Conservation (phyloP, 2,888 invertebrate species). For the Tridacna crocea region DNA sequence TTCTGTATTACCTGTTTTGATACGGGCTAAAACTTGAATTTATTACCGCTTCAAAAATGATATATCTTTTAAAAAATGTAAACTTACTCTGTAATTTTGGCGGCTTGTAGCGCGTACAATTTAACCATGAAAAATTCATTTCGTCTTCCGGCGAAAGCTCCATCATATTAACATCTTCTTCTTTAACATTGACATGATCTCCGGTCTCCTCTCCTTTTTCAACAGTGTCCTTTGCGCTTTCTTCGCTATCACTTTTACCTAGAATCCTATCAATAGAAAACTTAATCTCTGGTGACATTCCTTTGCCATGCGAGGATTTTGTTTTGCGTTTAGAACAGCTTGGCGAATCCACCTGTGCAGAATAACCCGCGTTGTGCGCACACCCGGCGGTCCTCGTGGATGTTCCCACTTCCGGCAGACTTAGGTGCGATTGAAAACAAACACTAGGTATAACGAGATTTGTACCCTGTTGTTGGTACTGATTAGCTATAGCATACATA, state of each 20-base stretch:
- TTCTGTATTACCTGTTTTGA: no score
- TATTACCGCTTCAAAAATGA: no score
- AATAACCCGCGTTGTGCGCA: not conserved
- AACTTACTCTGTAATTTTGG: conserved; percentile 82
- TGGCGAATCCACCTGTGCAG: not conserved
- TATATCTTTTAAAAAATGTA: not conserved
- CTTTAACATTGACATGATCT: not conserved
- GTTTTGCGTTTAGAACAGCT: not conserved
- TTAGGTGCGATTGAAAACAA: conserved; percentile 13
- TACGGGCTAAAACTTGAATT: no score
- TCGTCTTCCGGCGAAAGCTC: conserved; percentile 35
- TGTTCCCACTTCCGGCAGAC: not conserved
- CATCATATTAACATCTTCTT: conserved; percentile 6
- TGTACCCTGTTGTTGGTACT: conserved; percentile 24
- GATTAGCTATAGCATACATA: conserved; percentile 47
- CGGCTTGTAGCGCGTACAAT: conserved; percentile 82
- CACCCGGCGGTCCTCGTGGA: not conserved
- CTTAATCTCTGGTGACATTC: conserved; percentile 54
- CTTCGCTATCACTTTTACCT: conserved; percentile 10
- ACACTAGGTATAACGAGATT: conserved; percentile 29
- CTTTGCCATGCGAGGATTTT: not conserved
- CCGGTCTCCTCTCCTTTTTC: conserved; percentile 19
- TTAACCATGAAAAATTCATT: conserved; percentile 78
- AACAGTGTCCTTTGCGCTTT: not conserved
- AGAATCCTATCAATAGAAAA: conserved; percentile 75